These are phyloP conservation scores for Nycticorax nycticorax DNA, from an alignment of 2,113 vertebrate genomes.

Conservation along the genomic window DNA sequence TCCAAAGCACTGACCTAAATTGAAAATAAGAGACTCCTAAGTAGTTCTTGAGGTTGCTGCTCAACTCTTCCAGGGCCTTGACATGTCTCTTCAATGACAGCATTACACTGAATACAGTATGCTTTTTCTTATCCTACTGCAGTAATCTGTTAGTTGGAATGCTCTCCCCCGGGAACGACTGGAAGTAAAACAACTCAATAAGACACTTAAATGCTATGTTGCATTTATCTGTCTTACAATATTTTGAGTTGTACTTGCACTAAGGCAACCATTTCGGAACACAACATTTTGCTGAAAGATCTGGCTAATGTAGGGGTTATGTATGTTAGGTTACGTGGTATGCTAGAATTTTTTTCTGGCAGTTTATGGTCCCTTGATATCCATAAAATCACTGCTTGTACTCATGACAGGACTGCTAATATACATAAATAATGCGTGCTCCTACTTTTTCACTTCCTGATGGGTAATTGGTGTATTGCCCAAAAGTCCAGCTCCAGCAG, in stretches of 20 bases:
- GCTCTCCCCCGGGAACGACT: not conserved
- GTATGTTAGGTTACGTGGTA: not conserved
- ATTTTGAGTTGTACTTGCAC: not conserved
- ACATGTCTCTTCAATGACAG: not conserved
- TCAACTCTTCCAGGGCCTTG: not conserved
- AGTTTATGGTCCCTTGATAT: not conserved
- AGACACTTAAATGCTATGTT: not conserved
- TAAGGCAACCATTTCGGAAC: not conserved
- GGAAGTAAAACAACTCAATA: not conserved
- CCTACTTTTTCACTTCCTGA: not conserved
- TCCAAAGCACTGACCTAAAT: not conserved
- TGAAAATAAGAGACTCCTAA: not conserved
- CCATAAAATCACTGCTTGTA: conserved; percentile 7
- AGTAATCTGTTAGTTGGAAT: not conserved
- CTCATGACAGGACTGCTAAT: not conserved
- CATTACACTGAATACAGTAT: not conserved
- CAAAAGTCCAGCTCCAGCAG: not conserved
- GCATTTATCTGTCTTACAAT: not conserved
- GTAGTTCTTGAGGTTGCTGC: not conserved
- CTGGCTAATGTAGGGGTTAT: not conserved
- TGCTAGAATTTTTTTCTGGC: not conserved
- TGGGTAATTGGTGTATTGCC: not conserved
- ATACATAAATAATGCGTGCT: not conserved
- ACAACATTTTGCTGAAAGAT: not conserved
- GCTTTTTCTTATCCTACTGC: not conserved